Conservation (phyloP, 2,888 invertebrate genomes). For the Arrhopalites spinosus region DNA sequence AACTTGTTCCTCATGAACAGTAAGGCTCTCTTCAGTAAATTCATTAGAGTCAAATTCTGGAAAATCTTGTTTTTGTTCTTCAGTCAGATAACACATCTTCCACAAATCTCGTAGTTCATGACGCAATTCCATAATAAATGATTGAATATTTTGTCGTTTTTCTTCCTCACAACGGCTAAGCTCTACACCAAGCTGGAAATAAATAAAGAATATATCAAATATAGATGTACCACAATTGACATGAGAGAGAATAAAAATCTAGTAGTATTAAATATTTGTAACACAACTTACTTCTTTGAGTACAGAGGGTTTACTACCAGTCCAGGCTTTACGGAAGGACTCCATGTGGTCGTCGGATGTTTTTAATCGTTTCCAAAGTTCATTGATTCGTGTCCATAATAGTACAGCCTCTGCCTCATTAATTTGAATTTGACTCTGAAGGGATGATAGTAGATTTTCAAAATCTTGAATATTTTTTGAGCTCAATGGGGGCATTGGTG, state of each 20-base stretch:
- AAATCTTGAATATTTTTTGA: slow-evolving; percentile 21
- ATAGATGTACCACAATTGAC: background rate
- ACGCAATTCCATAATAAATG: slow-evolving; percentile 27
- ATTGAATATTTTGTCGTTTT: slow-evolving; percentile 24
- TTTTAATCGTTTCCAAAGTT: slow-evolving; percentile 33
- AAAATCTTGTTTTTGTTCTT: background rate
- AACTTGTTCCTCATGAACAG: slow-evolving; percentile 22
- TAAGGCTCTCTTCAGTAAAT: slow-evolving; percentile 25
- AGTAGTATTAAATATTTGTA: background rate
- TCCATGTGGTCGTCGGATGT: slow-evolving; percentile 11
- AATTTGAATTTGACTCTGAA: slow-evolving; percentile 11
- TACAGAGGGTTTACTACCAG: slow-evolving; percentile 15
- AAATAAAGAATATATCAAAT: background rate
- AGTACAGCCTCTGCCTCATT: slow-evolving; percentile 22
- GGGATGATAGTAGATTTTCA: background rate
- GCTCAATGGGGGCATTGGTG: slow-evolving; percentile 4
- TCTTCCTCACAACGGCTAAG: slow-evolving; percentile 26
- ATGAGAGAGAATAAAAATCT: background rate
- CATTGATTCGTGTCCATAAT: slow-evolving; percentile 21
- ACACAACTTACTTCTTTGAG: slow-evolving; percentile 13
- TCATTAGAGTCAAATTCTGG: slow-evolving; percentile 5
- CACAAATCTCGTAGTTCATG: slow-evolving; percentile 20
- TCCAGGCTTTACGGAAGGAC: background rate
- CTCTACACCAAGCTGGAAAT: slow-evolving; percentile 24
- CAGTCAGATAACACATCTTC: slow-evolving; percentile 20